Percentiles rank a stretch among this genome's conserved stretches.
Evolutionary conservation across 2,888 invertebrate genomes (phyloP).

Genomic region (Vesta saturnalis): DNA sequence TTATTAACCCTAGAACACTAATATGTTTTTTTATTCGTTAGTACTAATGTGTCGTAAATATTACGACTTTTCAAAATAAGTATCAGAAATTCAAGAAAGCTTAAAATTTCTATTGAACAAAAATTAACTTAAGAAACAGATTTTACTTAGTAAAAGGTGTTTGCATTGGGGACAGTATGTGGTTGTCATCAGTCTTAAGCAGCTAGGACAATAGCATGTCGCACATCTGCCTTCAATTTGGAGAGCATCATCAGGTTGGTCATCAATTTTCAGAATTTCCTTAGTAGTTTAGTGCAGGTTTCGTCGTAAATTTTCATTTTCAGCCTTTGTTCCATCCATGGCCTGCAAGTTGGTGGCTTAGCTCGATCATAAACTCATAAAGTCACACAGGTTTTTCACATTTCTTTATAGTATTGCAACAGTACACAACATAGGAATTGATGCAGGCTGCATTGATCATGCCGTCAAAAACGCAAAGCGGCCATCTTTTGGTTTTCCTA

Average conservation of each 20-base stretch:
- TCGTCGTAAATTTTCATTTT: not conserved
- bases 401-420: not conserved
- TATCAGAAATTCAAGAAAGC: no score
- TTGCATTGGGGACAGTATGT: not conserved
- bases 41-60: no score
- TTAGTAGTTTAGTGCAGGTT: not conserved
- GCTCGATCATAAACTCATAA: not conserved
- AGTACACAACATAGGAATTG: not conserved
- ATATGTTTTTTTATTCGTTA: no score
- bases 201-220: not conserved
- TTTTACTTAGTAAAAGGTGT: no score
- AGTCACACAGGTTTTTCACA: not conserved
- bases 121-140: no score
- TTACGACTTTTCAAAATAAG: no score
- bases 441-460: not conserved
- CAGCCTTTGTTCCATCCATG: not conserved
- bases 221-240: not conserved
- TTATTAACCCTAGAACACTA: no score
- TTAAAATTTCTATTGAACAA: no score
- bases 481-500: no score
- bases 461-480: not conserved
- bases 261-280: not conserved
- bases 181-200: no score
- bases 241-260: not conserved
- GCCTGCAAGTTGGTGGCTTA: not conserved